These are phyloP conservation scores for Pemphigus obesinymphae DNA, from an alignment of 1,140 invertebrate species.

Conservation along the genomic window DNA sequence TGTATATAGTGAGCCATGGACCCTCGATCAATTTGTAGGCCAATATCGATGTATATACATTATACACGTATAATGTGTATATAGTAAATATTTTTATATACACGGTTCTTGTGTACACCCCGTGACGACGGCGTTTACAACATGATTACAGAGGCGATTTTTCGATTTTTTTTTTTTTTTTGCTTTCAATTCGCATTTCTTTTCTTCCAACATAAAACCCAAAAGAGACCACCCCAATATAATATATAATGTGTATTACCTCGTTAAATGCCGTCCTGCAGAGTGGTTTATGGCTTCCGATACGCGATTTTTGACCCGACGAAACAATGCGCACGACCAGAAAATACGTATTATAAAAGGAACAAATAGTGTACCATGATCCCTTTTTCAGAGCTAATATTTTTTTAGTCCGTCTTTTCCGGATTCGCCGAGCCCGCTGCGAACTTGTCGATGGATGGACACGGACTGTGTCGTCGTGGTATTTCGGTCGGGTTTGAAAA, in stretches of 20 bases:
- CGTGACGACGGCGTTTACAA: constrained; percentile 21
- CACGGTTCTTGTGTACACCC: background rate
- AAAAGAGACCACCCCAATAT: constrained; percentile 27
- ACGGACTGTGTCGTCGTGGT: constrained; percentile 14
- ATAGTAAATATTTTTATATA: constrained; percentile 9
- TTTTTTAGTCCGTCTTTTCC: constrained; percentile 19
- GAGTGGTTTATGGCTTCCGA: constrained; percentile 20
- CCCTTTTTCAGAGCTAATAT: background rate
- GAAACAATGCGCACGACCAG: background rate
- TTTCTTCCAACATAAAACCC: background rate
- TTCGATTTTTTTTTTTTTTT: background rate
- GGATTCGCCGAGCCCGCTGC: constrained; percentile 2
- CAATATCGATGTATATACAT: constrained; percentile 16
- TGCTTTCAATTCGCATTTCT: background rate
- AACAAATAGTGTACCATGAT: background rate
- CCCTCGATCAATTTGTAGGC: constrained; percentile 37
- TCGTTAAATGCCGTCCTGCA: constrained; percentile 25
- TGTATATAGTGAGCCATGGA: background rate
- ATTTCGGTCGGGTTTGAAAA: background rate
- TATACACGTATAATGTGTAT: no score
- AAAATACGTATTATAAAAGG: background rate
- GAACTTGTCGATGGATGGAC: constrained; percentile 27
- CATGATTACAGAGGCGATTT: constrained; percentile 16
- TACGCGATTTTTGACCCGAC: constrained; percentile 9
- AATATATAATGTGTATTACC: constrained; percentile 7